Conservation (phyloP, 92 coral and sea anemone species). For the Epizoanthus scotinus region DNA sequence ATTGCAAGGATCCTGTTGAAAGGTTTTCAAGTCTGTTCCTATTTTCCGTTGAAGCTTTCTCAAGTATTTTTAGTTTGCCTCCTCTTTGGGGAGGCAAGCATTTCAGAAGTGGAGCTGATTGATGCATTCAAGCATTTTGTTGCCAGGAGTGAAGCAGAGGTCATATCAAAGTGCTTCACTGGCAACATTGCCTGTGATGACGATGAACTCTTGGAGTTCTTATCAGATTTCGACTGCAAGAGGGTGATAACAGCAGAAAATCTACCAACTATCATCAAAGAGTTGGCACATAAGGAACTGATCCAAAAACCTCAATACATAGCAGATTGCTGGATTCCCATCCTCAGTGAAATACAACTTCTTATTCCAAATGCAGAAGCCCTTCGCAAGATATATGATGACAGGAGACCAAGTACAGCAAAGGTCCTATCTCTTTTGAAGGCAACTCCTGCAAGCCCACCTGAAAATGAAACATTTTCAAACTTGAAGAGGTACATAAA, state of each 20-base stretch:
- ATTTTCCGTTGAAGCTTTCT: slow-evolving; percentile 45
- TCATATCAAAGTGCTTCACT: slow-evolving; percentile 40
- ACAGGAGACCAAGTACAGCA: no score
- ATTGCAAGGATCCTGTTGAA: slow-evolving; percentile 59
- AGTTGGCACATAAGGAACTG: slow-evolving; percentile 42
- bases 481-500: no score
- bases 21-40: slow-evolving; percentile 34
- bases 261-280: not conserved
- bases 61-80: slow-evolving; percentile 29
- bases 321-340: slow-evolving; percentile 41
- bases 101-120: not conserved
- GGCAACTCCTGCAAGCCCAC: not conserved
- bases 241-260: slow-evolving; percentile 19
- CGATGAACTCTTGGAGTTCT: slow-evolving; percentile 50
- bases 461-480: no score
- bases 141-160: slow-evolving; percentile 26
- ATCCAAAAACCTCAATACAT: slow-evolving; percentile 43
- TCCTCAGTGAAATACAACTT: slow-evolving; percentile 11
- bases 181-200: slow-evolving; percentile 40
- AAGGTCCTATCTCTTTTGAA: not conserved
- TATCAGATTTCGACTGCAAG: slow-evolving; percentile 50
- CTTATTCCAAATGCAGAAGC: slow-evolving; percentile 25
- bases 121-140: slow-evolving; percentile 48
- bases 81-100: slow-evolving; percentile 46
- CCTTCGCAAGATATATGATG: no score